phyloP scores from a whole-genome alignment of 2,113 vertebrate genomes.

The Tachuris rubrigastra region DNA sequence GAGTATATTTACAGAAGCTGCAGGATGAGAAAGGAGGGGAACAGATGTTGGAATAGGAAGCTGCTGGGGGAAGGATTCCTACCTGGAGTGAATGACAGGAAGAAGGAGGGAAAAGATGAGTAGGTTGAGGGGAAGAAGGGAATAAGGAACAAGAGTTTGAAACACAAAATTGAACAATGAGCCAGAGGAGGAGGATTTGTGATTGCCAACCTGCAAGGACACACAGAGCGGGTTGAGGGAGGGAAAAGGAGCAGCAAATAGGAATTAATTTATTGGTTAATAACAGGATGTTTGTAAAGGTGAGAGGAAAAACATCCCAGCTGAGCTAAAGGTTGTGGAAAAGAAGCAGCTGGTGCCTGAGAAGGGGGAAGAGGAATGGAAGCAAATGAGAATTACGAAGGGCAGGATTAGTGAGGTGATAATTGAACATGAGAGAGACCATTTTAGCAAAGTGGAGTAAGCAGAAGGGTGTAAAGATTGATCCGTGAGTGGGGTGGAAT shows the following conservation, averaged over 20 bases:
- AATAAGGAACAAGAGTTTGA: not conserved
- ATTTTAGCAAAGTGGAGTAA: not conserved
- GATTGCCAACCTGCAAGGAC: not conserved
- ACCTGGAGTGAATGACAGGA: not conserved
- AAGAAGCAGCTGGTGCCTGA: not conserved
- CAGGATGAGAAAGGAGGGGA: not conserved
- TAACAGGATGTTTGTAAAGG: not conserved
- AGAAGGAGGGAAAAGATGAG: not conserved
- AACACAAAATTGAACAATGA: not conserved
- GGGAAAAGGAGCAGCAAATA: not conserved
- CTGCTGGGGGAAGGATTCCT: not conserved
- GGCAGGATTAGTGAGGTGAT: not conserved
- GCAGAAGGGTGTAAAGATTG: not conserved
- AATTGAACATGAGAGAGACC: not conserved
- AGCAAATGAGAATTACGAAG: not conserved
- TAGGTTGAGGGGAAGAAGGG: not conserved
- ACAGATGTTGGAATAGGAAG: not conserved
- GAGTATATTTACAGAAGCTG: not conserved
- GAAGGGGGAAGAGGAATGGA: not conserved
- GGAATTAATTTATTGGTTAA: not conserved
- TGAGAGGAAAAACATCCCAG: not conserved
- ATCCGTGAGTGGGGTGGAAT: not conserved
- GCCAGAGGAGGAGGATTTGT: not conserved
- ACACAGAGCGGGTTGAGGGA: not conserved
- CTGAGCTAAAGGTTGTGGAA: not conserved